These are phyloP conservation scores for Radopholus similis DNA, from an alignment of 1,140 invertebrate species.

Conservation along the genomic window DNA sequence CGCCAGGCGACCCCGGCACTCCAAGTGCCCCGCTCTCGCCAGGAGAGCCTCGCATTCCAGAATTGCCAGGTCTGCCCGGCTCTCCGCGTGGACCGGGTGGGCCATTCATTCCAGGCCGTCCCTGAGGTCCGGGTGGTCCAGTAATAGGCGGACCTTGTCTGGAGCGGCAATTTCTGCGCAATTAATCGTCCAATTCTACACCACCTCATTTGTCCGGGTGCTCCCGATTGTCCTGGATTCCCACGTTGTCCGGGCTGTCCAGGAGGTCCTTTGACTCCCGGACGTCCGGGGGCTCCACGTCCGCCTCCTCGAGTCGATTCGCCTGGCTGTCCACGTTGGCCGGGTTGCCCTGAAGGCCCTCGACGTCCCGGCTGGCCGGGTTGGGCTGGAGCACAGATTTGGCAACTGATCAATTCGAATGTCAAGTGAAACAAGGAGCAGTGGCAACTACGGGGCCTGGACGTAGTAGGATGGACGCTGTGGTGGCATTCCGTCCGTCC, in stretches of 20 bases:
- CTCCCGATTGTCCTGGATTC: conserved; percentile 4
- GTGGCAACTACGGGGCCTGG: background rate
- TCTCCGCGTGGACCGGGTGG: background rate
- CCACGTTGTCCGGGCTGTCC: conserved; percentile 6
- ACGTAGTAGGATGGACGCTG: background rate
- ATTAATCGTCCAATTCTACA: background rate
- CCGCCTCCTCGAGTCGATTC: background rate
- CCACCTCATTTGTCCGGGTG: background rate
- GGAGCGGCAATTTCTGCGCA: background rate
- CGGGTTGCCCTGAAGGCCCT: background rate
- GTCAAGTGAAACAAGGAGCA: background rate
- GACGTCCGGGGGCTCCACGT: background rate
- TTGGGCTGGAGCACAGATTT: conserved; percentile 2
- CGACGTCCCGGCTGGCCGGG: conserved; percentile 9
- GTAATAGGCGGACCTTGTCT: background rate
- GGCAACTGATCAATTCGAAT: conserved; percentile 1
- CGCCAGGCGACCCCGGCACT: background rate
- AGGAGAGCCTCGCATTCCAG: background rate
- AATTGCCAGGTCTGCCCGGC: background rate
- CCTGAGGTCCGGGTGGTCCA: conserved; percentile 1
- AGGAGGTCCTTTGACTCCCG: background rate
- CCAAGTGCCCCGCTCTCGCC: background rate
- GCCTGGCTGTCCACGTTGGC: background rate
- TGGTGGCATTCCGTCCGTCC: background rate
- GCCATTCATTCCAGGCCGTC: background rate